A percentile compares a stretch with the other conserved stretches of the same genome.
Evolutionary conservation across 2,888 invertebrate species (phyloP).

Genomic region (Synergus japonicus): DNA sequence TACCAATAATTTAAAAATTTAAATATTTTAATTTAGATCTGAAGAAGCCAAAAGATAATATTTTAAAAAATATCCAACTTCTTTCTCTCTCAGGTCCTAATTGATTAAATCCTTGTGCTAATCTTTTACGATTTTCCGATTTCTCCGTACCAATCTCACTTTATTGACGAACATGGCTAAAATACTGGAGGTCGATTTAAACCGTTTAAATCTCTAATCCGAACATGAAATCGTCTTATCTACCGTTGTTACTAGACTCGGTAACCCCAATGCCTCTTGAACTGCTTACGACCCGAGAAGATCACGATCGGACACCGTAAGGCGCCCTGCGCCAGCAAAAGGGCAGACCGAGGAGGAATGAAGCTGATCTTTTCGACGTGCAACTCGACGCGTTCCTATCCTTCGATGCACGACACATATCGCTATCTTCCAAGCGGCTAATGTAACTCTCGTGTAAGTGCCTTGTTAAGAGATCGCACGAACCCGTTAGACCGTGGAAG

Average conservation of each 20-base stretch:
- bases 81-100: too few species aligned
- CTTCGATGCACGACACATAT: conserved; percentile 54
- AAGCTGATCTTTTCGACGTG: conserved; percentile 36
- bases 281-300: conserved; percentile 3
- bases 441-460: conserved; percentile 69
- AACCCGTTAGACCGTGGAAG: conserved; percentile 54
- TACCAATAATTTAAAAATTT: too few species aligned
- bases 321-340: conserved; percentile 22
- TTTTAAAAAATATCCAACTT: too few species aligned
- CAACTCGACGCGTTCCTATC: conserved; percentile 34
- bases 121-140: neutral
- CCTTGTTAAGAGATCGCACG: conserved; percentile 59
- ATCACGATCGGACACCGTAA: conserved; percentile 14
- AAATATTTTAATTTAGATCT: too few species aligned
- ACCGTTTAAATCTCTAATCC: conserved; percentile 6
- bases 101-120: too few species aligned
- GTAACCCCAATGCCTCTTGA: conserved; percentile 29
- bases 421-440: conserved; percentile 63
- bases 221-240: conserved; percentile 15
- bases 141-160: neutral
- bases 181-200: conserved; percentile 17
- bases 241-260: conserved; percentile 10
- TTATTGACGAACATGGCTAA: conserved; percentile 7
- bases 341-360: conserved; percentile 17
- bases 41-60: too few species aligned